Base-by-base conservation (phyloP, 2,113 vertebrate species). In the Proteles cristata region DNA sequence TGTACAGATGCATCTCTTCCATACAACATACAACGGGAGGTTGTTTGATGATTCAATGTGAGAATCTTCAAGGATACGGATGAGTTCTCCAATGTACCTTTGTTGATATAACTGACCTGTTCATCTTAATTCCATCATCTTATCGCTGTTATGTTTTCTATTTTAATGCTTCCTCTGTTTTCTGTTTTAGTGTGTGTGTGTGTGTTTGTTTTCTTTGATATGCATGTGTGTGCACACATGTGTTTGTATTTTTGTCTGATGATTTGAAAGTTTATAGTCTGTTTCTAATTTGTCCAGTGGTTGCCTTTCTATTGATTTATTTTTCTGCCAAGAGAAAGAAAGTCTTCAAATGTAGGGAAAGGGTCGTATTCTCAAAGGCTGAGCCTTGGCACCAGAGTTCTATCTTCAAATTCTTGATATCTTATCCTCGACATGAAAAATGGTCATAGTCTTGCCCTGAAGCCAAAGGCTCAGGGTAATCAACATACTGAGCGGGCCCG, bases 191-290 rank as follows among this genome's bases (percentile, higher is more conserved):
- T 61, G 39, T 66, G 53, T 39, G 23, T 39, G 23, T 83, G 53
- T 74, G 81, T 69, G 94, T 97, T 85, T 63, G 69, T 90, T 86
- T 88, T 88, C 55, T 85, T 93, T 95, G 71, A 90, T 90, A 69
- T 93, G 74, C 68, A 65, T 68, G 15, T 91, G 43, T 84, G 63
- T 39, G 43, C 10, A 21, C 39, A 83, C 82, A 94, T 66, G 43
- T 93, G 95, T 93, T 93, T 95, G 77, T 96, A 85, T 81, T 97
- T 97, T 96, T 80, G 86, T 66, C 71, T 91, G 90, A 74, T 83
- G 55, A 88, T 85, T 88, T 71, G 66, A 95, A 91, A 80, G 69
- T 43, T 73, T 83, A 68, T 61, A 83, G 84, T 93, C 92, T 97
- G 77, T 88, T 96, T 97, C 91, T 82, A 71, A 93, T 96, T 95